Conservation (phyloP, 1,140 invertebrate species). For the Cyphomyrmex costatus region DNA sequence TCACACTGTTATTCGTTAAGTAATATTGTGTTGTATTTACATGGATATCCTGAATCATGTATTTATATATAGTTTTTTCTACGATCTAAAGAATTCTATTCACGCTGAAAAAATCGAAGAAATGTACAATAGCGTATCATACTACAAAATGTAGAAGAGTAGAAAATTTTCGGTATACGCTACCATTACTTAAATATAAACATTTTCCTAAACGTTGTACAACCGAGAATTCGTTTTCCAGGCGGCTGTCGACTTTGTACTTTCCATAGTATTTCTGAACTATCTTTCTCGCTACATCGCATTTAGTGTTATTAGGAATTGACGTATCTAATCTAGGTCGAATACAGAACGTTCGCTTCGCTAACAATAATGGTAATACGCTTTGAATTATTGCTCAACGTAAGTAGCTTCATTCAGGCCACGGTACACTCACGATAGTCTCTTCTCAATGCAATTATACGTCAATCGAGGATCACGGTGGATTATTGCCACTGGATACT, state of each 20-base stretch:
- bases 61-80: conserved; percentile 24
- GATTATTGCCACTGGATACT: conserved; percentile 13
- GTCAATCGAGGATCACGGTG: neutral
- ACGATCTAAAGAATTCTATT: neutral
- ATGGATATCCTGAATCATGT: conserved; percentile 8
- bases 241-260: conserved; percentile 74
- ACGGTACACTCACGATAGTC: conserved; percentile 22
- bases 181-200: conserved; percentile 33
- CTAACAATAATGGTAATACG: conserved; percentile 25
- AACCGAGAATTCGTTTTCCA: conserved; percentile 58
- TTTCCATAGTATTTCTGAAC: conserved; percentile 72
- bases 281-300: conserved; percentile 22
- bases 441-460: neutral
- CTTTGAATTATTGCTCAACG: conserved; percentile 68
- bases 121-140: conserved; percentile 38
- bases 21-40: conserved; percentile 29
- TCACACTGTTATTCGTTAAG: conserved; percentile 36
- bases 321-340: conserved; percentile 46
- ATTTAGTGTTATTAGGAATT: conserved; percentile 42
- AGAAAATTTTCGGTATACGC: conserved; percentile 59
- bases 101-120: neutral
- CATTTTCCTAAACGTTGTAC: conserved; percentile 10
- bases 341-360: conserved; percentile 48
- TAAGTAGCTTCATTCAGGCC: conserved; percentile 52
- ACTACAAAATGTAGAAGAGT: conserved; percentile 74